Base-by-base conservation (phyloP, 1,140 invertebrate genomes). In the Gerris buenoi region DNA sequence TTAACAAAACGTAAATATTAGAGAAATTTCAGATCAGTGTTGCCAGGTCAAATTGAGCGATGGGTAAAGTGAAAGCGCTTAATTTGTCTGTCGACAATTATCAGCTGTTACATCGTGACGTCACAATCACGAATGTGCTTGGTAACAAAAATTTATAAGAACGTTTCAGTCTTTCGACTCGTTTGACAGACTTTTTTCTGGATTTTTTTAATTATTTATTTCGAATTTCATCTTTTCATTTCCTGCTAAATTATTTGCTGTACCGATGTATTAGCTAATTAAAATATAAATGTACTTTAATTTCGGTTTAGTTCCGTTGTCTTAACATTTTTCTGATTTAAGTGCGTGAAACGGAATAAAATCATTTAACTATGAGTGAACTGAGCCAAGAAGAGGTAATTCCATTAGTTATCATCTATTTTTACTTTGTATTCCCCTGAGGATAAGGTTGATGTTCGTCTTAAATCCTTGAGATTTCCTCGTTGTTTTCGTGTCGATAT, bases 381-480 rank as follows among this genome's bases (percentile, higher is more conserved):
- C 76, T 88, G 66, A 85, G 81, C 68, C 86, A 86, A 72, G 87
- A 89, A 77, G 87, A 89, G 82, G 87, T 86, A 76, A 81, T 15
- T 65, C 18, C 5, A 46, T 18, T 56, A 64, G 33, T 60, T 25
- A 33, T 61, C 18, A 75, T 65, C 25, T 73, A 69, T 71, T 71
- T 67, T 65, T 67, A 64, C 18, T 59, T 29, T 23, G 57, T 25
- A 25, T 63, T 57, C 65, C 62, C 59, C 28, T n/a, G 57, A 46
- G 57, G 57, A 18, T n/a, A n/a, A n/a, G n/a, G n/a, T n/a, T n/a
- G n/a, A n/a, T n/a, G n/a, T n/a, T n/a, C n/a, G n/a, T n/a, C n/a
- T n/a, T n/a, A n/a, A n/a, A n/a, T n/a, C n/a, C n/a, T n/a, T n/a
- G n/a, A n/a, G n/a, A n/a, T n/a, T n/a, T n/a, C n/a, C n/a, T n/a